A percentile compares a stretch with the other conserved stretches of the same genome.
phyloP scores from a whole-genome alignment of 1,140 invertebrate genomes.

The Drosophila pandora region DNA sequence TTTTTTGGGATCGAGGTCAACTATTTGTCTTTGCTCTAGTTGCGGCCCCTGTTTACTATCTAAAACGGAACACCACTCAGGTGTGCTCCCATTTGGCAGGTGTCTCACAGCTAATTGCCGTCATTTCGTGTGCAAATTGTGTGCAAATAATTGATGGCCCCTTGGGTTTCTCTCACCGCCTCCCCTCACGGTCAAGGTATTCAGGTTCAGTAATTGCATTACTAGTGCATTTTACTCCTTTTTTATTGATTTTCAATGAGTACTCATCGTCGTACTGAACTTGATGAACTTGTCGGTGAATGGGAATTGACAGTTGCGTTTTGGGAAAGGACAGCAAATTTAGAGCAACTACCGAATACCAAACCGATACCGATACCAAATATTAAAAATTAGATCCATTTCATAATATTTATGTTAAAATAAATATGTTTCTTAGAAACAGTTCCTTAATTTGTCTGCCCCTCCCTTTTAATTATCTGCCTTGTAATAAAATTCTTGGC shows the following conservation, averaged over 20 bases:
- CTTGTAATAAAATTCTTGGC: slow-evolving; percentile 1
- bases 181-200: slow-evolving; percentile 41
- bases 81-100: slow-evolving; percentile 39
- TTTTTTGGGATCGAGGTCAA: slow-evolving; percentile 39
- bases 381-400: too few relatives aligned
- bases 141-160: slow-evolving; percentile 44
- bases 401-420: too few relatives aligned
- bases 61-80: slow-evolving; percentile 27
- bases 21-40: slow-evolving; percentile 26
- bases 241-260: slow-evolving; percentile 62
- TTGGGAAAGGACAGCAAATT: slow-evolving; percentile 11
- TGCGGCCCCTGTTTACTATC: neutral
- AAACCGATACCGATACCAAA: too few relatives aligned
- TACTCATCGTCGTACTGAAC: too few relatives aligned
- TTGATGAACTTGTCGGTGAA: slow-evolving; percentile 4
- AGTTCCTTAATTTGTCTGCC: too few relatives aligned
- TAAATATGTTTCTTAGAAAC: too few relatives aligned
- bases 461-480: neutral
- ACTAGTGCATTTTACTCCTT: slow-evolving; percentile 9
- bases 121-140: slow-evolving; percentile 74
- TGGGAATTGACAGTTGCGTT: slow-evolving; percentile 12
- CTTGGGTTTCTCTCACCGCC: neutral
- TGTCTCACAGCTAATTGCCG: slow-evolving; percentile 67
- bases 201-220: slow-evolving; percentile 40
- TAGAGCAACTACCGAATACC: too few relatives aligned